Conservation (phyloP, 2,797 vertebrate genomes). For the Oreonectes daqikongensis region DNA sequence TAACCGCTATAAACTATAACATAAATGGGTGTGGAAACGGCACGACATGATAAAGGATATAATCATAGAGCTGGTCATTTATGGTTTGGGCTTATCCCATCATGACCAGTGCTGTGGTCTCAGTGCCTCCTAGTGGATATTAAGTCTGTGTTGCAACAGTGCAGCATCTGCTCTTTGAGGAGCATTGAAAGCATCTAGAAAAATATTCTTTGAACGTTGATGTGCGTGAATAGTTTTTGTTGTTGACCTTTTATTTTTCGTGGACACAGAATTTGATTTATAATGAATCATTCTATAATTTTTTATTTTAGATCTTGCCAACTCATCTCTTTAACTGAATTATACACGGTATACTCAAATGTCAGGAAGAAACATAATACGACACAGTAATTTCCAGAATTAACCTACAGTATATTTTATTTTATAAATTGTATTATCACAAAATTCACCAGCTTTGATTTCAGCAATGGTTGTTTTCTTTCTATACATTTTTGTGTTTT, state of each 20-base stretch:
- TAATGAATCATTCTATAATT: neutral
- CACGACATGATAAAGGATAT: neutral
- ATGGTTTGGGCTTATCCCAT: neutral
- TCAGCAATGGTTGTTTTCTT: no score
- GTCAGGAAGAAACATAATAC: neutral
- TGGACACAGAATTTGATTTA: neutral
- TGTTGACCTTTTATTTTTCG: neutral
- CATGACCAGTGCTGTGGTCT: slow-evolving; percentile 51
- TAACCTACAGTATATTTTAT: neutral
- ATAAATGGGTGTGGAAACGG: neutral
- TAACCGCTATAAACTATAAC: neutral
- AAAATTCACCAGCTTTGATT: no score
- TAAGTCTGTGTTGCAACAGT: slow-evolving; percentile 12
- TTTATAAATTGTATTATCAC: neutral
- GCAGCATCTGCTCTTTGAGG: neutral
- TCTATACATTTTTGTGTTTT: neutral
- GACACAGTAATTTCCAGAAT: neutral
- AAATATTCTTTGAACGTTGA: neutral
- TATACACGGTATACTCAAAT: neutral
- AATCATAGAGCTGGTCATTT: slow-evolving; percentile 7
- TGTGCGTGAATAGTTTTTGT: neutral
- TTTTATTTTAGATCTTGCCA: slow-evolving; percentile 2
- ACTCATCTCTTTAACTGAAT: slow-evolving; percentile 8
- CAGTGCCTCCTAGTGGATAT: slow-evolving; percentile 63
- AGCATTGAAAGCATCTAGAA: neutral